Base-by-base conservation (phyloP, 2,113 vertebrate genomes). In the Myiozetetes cayanensis region DNA sequence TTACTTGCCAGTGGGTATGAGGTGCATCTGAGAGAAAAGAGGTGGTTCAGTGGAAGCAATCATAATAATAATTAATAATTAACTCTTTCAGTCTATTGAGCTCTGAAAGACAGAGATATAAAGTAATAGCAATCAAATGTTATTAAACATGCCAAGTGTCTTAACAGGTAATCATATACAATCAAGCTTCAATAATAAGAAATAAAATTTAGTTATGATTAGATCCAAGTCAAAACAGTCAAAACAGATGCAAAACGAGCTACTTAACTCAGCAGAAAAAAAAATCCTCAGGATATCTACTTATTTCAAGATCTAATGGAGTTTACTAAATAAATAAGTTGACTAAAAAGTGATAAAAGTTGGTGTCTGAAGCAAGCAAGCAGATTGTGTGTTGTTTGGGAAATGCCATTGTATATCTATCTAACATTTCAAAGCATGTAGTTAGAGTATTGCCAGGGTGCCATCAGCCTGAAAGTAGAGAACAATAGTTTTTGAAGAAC, bases 111-210 rank as follows among this genome's bases (percentile, higher is more conserved):
- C 43, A 73, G 50, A 83, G 30, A 59, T 78, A 74, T 59, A 65
- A 90, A 90, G 46, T 63, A 92, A 80, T 67, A 89, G 63, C 85
- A 94, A 90, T 94, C 77, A 93, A 91, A 93, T 94, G 78, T 93
- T 95, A 76, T 90, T 94, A 95, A 94, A 94, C 87, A 90, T 66
- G 63, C 47, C 77, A 87, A 81, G 49, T 66, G 12, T 53, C 84
- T 94, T 80, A 85, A 85, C 63, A 77, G 70, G 87, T 95, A 94
- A 95, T 94, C 80, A 87, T 39, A 85, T 46, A 65, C 63, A 95
- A 96, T 93, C 94, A 92, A 85, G 74, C 58, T 85, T 66, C 56
- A 93, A 93, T 85, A 72, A 82, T 72, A 94, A 93, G 59, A 94
- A 93, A 81, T 90, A 90, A 90, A 92, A 82, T 73, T 92, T 82